These are phyloP conservation scores for Sebastiscus albofasciatus DNA, from an alignment of 2,797 vertebrate genomes.

Conservation along the genomic window DNA sequence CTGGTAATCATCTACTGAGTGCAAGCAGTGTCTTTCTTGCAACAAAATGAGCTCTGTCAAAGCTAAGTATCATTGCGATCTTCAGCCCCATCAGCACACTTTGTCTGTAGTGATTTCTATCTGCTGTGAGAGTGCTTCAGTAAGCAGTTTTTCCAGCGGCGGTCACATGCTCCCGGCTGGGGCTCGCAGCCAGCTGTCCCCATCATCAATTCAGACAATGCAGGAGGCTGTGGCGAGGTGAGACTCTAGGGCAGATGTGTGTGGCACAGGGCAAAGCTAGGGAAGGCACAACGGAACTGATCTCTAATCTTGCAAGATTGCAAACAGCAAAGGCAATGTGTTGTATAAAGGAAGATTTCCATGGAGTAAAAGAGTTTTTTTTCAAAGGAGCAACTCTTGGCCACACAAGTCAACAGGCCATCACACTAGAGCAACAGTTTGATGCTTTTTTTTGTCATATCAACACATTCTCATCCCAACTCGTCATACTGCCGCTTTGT, in stretches of 20 bases:
- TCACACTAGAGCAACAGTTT: not conserved
- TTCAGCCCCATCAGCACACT: slow-evolving; percentile 64
- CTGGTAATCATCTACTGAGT: not conserved
- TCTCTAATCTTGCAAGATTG: not conserved
- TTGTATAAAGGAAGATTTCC: not conserved
- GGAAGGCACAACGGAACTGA: not conserved
- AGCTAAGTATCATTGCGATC: slow-evolving; percentile 50
- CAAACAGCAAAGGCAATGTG: not conserved
- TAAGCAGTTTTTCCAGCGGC: slow-evolving; percentile 70
- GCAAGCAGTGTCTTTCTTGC: slow-evolving; percentile 1
- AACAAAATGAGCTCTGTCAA: slow-evolving; percentile 45
- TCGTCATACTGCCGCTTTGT: too few species aligned
- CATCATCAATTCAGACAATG: slow-evolving; percentile 66
- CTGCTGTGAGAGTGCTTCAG: slow-evolving; percentile 56
- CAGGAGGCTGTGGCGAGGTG: slow-evolving; percentile 45
- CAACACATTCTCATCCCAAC: too few species aligned
- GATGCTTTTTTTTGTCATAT: not conserved
- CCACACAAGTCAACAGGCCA: not conserved
- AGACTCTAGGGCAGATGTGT: slow-evolving; percentile 46
- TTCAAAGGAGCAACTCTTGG: not conserved
- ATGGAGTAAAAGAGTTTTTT: not conserved
- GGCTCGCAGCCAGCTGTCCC: slow-evolving; percentile 69
- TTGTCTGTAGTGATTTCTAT: slow-evolving; percentile 69
- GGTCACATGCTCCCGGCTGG: slow-evolving; percentile 66
- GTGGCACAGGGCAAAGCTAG: not conserved